These are phyloP conservation scores for Lepidurus packardi DNA, from an alignment of 1,140 invertebrate species.

Conservation along the genomic window DNA sequence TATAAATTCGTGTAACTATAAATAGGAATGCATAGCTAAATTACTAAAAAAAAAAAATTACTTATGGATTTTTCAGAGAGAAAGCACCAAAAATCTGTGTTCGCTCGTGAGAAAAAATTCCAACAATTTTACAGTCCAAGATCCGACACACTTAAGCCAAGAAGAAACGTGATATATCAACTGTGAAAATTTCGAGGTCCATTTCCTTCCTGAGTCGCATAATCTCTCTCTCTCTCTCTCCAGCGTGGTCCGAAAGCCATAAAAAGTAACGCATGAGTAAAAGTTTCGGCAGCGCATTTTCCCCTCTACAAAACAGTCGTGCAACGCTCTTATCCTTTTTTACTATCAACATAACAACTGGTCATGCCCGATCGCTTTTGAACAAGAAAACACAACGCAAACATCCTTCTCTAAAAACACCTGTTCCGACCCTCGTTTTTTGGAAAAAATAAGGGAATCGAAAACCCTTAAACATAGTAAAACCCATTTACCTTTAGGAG, in stretches of 20 bases:
- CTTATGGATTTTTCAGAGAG: too few species aligned
- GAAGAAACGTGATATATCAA: not conserved
- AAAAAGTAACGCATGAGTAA: not conserved
- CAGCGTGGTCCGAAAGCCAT: not conserved
- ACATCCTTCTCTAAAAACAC: too few species aligned
- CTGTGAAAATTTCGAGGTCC: not conserved
- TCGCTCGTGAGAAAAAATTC: too few species aligned
- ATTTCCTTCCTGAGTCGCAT: not conserved
- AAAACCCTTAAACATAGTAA: too few species aligned
- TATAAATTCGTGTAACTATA: too few species aligned
- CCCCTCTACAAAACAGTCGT: not conserved
- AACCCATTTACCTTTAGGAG: too few species aligned
- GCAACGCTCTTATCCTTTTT: conserved; percentile 8
- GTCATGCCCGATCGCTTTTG: not conserved
- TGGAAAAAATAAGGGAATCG: too few species aligned
- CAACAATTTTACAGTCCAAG: not conserved
- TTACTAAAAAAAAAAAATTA: too few species aligned
- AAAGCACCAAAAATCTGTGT: not conserved
- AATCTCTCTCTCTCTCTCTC: not conserved
- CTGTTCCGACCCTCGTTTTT: too few species aligned
- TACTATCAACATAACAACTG: not conserved
- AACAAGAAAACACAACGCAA: conserved; percentile 13
- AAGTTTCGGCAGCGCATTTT: conserved; percentile 10
- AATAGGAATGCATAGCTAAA: too few species aligned
- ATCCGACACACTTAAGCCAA: not conserved